Evolutionary conservation across 2,888 invertebrate genomes (phyloP), one percentile per base, ranked within the genome.

Genomic region (Zele albiditarsus): DNA sequence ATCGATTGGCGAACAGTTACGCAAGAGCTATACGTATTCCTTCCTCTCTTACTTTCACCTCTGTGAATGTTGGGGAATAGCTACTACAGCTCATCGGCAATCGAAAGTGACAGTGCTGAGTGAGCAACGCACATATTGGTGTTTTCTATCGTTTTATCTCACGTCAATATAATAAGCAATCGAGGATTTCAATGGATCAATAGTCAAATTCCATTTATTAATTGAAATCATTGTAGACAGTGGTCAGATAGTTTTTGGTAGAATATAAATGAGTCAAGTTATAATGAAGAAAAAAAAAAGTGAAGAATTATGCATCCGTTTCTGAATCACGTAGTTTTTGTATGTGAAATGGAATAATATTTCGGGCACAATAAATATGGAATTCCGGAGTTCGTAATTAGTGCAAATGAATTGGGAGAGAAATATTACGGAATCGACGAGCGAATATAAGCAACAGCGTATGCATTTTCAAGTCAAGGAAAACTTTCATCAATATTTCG

Each of bases 1-100:
- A 78, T 78, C 71, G 66, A 73, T 71, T 68, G 74, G 65, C 71
- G 72, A 28, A 42, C 23, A 57, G 75, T 80, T 80, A 75, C 77
- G 78, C 70, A 80, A 80, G 63, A n/a, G 20, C 6, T 20, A n/a
- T n/a, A 20, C 58, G 38, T 75, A 73, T 71, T 75, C 71, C 70
- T 74, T 79, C 75, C 74, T 80, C 79, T 81, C 71, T 78, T 80
- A 84, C 84, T 84, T 33, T 63, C 84, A 84, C 84, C 83, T 83
- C 77, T 77, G 60, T 69, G 65, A 78, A 75, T 38, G 58, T 75
- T 65, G 16, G 73, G 75, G 67, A 42, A 63, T 57, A 25, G 76
- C 63, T 75, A 53, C 20, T 53, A 53, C 4, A 20, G 27, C 49
- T 75, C 63, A 60, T 71, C 68, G 71, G 72, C 53, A 77, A 79